Base-by-base conservation (phyloP, 2,113 vertebrate genomes). In the Alectura lathami region DNA sequence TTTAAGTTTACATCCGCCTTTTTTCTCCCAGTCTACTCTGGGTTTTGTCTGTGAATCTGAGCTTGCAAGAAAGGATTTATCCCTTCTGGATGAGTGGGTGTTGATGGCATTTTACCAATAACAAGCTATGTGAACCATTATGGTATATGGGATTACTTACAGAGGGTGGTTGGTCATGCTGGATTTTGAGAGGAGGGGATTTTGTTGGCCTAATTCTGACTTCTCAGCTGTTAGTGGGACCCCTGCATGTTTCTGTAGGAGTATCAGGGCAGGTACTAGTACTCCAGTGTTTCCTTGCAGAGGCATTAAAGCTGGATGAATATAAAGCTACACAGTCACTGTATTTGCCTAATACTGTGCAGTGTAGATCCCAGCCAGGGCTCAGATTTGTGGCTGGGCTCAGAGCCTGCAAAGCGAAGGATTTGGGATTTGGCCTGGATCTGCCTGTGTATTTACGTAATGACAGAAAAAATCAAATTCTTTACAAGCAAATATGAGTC, bases 401-500 rank as follows among this genome's bases (percentile, higher is more conserved):
- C 60, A 12, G 34, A 92, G 88, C 82, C 87, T 88, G 47, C 13
- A 95, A 91, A 88, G 29, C 1, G 1, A 48, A 59, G 43, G 38
- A 92, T 66, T 89, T 70, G 42, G 47, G 30, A 72, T 88, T 93
- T 96, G 90, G 77, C 83, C 80, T 74, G 53, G 22, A 13, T 95
- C 26, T 66, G 42, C 43, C 81, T 89, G 64, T 83, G 53, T 93
- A 89, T 88, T 94, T 94, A 83, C 56, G 83, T 53, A 83, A 78
- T 57, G 88, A 96, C 70, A 95, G 82, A 93, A 94, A 93, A 93
- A 91, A 88, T 40, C 86, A 94, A 97, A 93, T 93, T 93, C 93
- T 83, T 85, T 78, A 29, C 50, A 67, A 95, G 88, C 81, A 96
- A 93, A 77, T 94, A 92, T 93, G 93, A 96, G 89, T 96, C 93